Base-by-base conservation (phyloP, 2,113 vertebrate genomes). In the Pyxicephalus adspersus region DNA sequence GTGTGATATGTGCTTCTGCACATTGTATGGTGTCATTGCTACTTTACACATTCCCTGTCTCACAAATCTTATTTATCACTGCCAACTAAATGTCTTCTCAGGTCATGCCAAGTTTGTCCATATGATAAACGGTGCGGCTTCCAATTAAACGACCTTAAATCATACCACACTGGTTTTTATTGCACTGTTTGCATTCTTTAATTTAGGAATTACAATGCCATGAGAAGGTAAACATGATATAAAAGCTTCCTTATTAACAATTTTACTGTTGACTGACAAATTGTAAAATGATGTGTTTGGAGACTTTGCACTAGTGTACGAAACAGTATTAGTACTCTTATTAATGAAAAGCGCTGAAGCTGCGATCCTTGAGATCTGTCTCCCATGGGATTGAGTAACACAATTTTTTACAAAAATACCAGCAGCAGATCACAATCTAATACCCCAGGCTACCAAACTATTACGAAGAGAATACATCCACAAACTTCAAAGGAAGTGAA, bases 391-490 rank as follows among this genome's bases (percentile, higher is more conserved):
- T 72, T 57, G 57, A 11, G 25, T 72, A 26, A 57, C 55, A 22
- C 55, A 52, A 72, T 72, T 17, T 55, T n/a, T 55, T 52, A 55
- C 19, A 55, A 29, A 45, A 17, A 54, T 8, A 51, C n/a, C 7
- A 61, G 2, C 22, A 25, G 58, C 9, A 5, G 50, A 55, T 71
- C 54, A 20, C 50, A 71, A 54, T 52, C 23, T n/a, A 9, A 22
- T 72, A 57, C 68, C 68, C n/a, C 25, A 29, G 68, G 68, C 68
- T 72, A 72, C 50, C 4, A 57, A 57, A 20, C 51, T 31, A 57
- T 29, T 19, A 72, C 6, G n/a, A n/a, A 55, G 52, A 26, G 17
- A 55, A 55, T 57, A 11, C 15, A 50, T 71, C 23, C 28, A 54
- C 7, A 15, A 26, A 72, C 68, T 72, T 72, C 68, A 72, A 72